These are phyloP conservation scores for Antennarius striatus DNA, from an alignment of 2,113 vertebrate genomes.

Conservation along the genomic window DNA sequence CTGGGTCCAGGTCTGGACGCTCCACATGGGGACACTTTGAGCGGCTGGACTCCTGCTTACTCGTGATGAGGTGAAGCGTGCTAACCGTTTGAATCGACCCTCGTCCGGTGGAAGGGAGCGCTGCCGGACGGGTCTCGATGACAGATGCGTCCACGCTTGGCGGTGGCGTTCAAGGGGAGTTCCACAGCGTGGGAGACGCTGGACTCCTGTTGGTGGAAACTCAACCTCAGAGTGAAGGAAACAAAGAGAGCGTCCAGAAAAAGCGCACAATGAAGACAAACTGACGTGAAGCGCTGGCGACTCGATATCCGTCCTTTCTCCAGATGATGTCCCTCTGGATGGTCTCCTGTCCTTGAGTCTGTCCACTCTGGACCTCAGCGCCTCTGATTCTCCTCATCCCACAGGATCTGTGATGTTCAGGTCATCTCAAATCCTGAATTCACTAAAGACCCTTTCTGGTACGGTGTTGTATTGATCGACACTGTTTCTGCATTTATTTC, in stretches of 20 bases:
- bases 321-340: background rate
- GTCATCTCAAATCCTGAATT: too few relatives aligned
- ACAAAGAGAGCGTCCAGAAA: background rate
- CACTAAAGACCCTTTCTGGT: too few relatives aligned
- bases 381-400: too few relatives aligned
- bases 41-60: slow-evolving; percentile 41
- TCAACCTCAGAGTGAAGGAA: slow-evolving; percentile 16
- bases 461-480: too few relatives aligned
- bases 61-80: slow-evolving; percentile 55
- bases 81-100: slow-evolving; percentile 51
- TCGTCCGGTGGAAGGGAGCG: slow-evolving; percentile 3
- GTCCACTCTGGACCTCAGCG: slow-evolving; percentile 11
- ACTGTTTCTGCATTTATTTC: too few relatives aligned
- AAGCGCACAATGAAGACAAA: background rate
- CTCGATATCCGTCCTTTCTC: background rate
- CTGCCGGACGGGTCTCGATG: slow-evolving; percentile 36
- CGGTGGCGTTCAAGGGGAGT: slow-evolving; percentile 24
- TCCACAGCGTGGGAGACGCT: slow-evolving; percentile 14
- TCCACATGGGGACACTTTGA: slow-evolving; percentile 53
- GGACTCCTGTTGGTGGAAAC: slow-evolving; percentile 10
- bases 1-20: slow-evolving; percentile 6
- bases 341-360: background rate
- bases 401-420: too few relatives aligned
- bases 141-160: slow-evolving; percentile 51
- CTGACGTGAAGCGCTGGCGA: too few relatives aligned